Percentiles rank a stretch among this genome's conserved stretches.
These are phyloP conservation scores for Entomobrya proxima DNA, from an alignment of 2,888 invertebrate genomes.

Conservation along the genomic window DNA sequence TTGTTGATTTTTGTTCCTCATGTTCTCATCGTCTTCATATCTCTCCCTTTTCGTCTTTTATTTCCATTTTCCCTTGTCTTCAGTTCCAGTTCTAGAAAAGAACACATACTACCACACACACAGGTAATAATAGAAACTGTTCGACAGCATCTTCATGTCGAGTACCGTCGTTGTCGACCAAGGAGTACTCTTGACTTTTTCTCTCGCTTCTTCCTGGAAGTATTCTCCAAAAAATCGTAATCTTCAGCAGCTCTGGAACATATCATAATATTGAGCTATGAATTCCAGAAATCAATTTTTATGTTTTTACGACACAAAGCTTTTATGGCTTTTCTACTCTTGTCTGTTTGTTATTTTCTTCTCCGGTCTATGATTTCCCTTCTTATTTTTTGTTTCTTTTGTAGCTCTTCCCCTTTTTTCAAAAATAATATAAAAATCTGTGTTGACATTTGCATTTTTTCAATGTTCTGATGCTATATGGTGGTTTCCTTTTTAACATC, in stretches of 20 bases:
- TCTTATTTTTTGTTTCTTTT: conserved; percentile 37
- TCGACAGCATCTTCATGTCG: not conserved
- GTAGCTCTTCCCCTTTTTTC: conserved; percentile 15
- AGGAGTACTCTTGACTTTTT: conserved; percentile 18
- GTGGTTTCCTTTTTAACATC: not conserved
- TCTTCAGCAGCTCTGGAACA: not conserved
- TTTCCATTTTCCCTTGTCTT: not conserved
- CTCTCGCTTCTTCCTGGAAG: not conserved
- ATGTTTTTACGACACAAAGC: conserved; percentile 61
- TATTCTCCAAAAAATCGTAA: not conserved
- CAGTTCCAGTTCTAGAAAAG: not conserved
- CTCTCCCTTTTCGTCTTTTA: conserved; percentile 11
- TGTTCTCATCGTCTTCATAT: not conserved
- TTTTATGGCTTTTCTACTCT: conserved; percentile 6
- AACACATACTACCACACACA: not conserved
- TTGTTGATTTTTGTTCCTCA: conserved; percentile 48
- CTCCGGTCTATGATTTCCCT: conserved; percentile 47
- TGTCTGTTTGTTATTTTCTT: conserved; percentile 29
- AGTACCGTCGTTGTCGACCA: not conserved
- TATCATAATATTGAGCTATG: conserved; percentile 40
- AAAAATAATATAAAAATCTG: not conserved
- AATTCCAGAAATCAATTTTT: conserved; percentile 71
- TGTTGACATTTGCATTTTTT: conserved; percentile 41
- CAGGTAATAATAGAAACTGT: conserved; percentile 22
- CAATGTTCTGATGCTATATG: not conserved